phyloP scores from a whole-genome alignment of 2,113 vertebrate genomes.

The Malaclemys terrapin region DNA sequence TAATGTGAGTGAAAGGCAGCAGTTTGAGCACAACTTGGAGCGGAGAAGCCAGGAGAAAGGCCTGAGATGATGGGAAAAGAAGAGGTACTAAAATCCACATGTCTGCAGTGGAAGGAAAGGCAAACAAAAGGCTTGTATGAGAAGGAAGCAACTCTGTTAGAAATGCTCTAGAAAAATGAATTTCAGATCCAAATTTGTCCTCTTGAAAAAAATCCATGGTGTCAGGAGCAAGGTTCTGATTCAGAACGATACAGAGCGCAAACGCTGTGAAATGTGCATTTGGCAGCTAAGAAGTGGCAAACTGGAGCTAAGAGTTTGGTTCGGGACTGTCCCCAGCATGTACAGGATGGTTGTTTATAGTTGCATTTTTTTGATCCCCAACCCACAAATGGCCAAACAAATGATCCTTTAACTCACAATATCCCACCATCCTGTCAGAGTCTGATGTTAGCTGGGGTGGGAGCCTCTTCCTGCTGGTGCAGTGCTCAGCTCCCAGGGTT shows the following conservation, averaged over 20 bases:
- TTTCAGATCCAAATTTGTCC: background rate
- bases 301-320: background rate
- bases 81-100: rapidly evolving
- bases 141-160: background rate
- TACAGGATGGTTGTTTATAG: background rate
- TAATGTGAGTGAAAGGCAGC: background rate
- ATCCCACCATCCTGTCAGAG: background rate
- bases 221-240: background rate
- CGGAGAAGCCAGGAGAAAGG: background rate
- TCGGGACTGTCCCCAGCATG: too few species aligned
- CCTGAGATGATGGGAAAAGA: background rate
- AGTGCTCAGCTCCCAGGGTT: background rate
- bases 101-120: background rate
- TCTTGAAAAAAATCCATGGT: background rate
- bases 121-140: background rate
- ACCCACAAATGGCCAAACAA: background rate
- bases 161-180: background rate
- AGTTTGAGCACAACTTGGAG: background rate
- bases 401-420: background rate
- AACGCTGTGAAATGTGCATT: background rate
- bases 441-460: background rate
- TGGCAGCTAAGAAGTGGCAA: background rate
- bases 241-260: background rate
- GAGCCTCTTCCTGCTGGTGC: too few species aligned
- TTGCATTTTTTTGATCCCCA: background rate